A percentile compares a stretch with the other conserved stretches of the same genome.
Evolutionary conservation across 1,140 invertebrate genomes (phyloP).

Genomic region (Drosophila nigrodunni): DNA sequence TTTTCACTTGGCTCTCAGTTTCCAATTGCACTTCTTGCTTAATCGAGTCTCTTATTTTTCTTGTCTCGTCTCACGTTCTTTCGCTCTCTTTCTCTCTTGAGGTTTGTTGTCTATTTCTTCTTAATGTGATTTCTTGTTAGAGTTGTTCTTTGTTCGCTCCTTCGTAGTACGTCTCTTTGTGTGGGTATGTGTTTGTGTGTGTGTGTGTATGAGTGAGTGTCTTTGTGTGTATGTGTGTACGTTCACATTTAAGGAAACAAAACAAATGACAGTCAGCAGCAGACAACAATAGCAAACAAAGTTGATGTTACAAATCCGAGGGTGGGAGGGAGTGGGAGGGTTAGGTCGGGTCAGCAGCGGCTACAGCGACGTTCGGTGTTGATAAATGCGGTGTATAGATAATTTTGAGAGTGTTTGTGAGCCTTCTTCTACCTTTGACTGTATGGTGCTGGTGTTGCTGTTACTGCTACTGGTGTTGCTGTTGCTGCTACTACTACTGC

Average conservation of each 20-base stretch:
- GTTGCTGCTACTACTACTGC: background rate
- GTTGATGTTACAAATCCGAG: slow-evolving; percentile 43
- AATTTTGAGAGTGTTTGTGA: slow-evolving; percentile 44
- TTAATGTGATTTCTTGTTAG: slow-evolving; percentile 12
- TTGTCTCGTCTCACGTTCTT: slow-evolving; percentile 1
- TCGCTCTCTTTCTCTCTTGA: slow-evolving; percentile 14
- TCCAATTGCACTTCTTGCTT: slow-evolving; percentile 8
- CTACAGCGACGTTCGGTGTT: slow-evolving; percentile 32
- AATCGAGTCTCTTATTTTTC: background rate
- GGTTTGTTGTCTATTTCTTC: slow-evolving; percentile 20
- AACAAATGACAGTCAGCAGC: slow-evolving; percentile 56
- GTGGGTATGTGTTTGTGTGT: background rate
- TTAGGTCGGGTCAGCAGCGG: slow-evolving; percentile 24
- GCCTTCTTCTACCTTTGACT: slow-evolving; percentile 20
- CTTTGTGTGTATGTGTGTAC: slow-evolving; percentile 13
- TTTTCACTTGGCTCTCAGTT: background rate
- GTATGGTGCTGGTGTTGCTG: slow-evolving; percentile 38
- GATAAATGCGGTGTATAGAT: slow-evolving; percentile 64
- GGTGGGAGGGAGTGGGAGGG: slow-evolving; percentile 8
- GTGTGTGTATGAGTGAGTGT: background rate
- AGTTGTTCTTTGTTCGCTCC: slow-evolving; percentile 47
- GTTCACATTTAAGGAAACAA: slow-evolving; percentile 56
- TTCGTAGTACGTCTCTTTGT: slow-evolving; percentile 15
- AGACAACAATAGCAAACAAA: slow-evolving; percentile 80
- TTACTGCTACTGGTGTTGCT: background rate